Conservation (phyloP, 1,140 invertebrate genomes). For the Spodoptera litura region DNA sequence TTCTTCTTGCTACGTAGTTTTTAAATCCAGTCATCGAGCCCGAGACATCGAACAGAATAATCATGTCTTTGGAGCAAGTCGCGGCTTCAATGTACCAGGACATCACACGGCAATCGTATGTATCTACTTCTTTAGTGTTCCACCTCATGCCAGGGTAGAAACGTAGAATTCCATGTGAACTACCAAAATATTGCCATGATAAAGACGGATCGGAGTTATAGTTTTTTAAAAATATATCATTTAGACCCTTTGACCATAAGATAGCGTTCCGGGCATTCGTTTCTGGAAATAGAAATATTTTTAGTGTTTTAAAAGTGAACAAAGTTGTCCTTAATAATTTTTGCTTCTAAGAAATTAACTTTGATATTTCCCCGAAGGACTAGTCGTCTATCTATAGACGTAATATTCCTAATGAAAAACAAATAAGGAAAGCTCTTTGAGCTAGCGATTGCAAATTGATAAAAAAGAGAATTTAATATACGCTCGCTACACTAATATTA, state of each 20-base stretch:
- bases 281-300: constrained; percentile 77
- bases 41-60: constrained; percentile 97
- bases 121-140: constrained; percentile 79
- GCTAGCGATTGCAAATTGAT: too few relatives aligned
- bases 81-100: constrained; percentile 99
- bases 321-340: too few relatives aligned
- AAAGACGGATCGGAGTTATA: constrained; percentile 94
- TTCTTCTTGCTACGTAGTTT: constrained; percentile 89
- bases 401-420: too few relatives aligned
- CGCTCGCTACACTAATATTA: too few relatives aligned
- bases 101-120: constrained; percentile 94
- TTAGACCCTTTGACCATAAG: constrained; percentile 94
- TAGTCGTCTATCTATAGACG: too few relatives aligned
- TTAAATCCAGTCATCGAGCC: constrained; percentile 98
- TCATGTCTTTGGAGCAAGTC: constrained; percentile 98
- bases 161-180: constrained; percentile 95
- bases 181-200: constrained; percentile 98
- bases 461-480: too few relatives aligned
- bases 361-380: too few relatives aligned
- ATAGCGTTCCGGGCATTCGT: constrained; percentile 90
- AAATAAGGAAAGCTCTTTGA: too few relatives aligned
- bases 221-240: constrained; percentile 94
- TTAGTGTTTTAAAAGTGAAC: too few relatives aligned
- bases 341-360: too few relatives aligned
- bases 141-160: constrained; percentile 93